Base-by-base conservation (phyloP, 2,888 invertebrate genomes). In the Eumacrocentrus americanus region DNA sequence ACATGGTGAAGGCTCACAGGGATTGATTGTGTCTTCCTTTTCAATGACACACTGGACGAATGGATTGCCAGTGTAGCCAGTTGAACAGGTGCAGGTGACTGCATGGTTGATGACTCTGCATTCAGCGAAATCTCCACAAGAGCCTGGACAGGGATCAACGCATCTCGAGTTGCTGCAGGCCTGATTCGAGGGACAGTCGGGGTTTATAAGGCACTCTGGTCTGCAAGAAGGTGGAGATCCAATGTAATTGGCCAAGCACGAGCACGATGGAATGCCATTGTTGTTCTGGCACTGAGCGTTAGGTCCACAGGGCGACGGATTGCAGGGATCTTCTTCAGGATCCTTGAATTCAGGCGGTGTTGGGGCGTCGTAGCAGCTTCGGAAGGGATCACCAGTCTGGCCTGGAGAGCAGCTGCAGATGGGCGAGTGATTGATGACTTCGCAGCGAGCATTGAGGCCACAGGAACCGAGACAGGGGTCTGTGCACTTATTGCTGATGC, bases 1-100 rank as follows among this genome's bases (percentile, higher is more conserved):
- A 76, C 95, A 95, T 1, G 94, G 94, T 29, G 92, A 92, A 54
- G 94, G 92, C 75, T 92, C 89, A 75, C 93, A 94, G 0, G 92
- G 92, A 71, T 89, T 89, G 3, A 85, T 78, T 38, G 84, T 82
- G 73, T 87, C 85, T 68, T 84, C 86, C 81, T 83, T 82, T 74
- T 86, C 84, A 54, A 81, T 81, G 55, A 89, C 81, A 74, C 93
- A 93, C 74, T 91, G 91, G 35, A 91, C 86, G 71, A 92, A 92
- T 48, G 93, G 91, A 82, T 93, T 91, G 62, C 94, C 95, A 6
- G 88, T 89, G 76, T 85, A 92, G 67, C 91, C 91, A 29, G 84
- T 81, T 22, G 85, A 84, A 74, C 95, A 95, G 5, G 87, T 89
- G 73, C 94, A 94, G 1, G 91, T 89, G 0, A 92, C 92, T 1